Conservation (phyloP, 2,797 vertebrate genomes). For the Thaleichthys pacificus region DNA sequence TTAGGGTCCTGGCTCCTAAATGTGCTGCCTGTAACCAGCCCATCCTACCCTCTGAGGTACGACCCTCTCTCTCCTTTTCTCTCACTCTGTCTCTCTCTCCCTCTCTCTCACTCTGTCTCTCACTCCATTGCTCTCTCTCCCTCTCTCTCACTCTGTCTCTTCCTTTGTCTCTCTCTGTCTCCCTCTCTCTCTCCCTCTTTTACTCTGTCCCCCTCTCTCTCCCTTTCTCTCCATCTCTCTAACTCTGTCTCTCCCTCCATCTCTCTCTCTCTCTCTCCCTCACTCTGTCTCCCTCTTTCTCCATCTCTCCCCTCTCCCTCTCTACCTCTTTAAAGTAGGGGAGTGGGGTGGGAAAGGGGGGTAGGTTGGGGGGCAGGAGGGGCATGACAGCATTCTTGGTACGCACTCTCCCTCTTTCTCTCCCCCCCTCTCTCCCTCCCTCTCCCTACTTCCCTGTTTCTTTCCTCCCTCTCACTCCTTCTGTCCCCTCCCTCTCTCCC, state of each 20-base stretch:
- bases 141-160: no score
- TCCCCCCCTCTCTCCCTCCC: conserved; percentile 86
- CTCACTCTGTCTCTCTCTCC: background rate
- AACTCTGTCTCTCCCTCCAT: no score
- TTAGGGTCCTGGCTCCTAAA: conserved; percentile 93
- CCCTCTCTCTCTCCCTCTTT: no score
- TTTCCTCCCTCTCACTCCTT: conserved; percentile 57
- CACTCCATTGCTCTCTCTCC: no score
- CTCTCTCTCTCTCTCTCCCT: no score
- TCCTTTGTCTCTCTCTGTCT: no score
- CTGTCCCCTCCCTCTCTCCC: conserved; percentile 82
- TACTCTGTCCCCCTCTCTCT: no score
- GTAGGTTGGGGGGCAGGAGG: background rate
- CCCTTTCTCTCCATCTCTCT: no score
- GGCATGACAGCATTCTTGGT: background rate
- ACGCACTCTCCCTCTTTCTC: background rate
- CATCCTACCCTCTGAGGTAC: conserved; percentile 93
- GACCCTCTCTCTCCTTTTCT: conserved; percentile 23
- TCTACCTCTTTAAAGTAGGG: background rate
- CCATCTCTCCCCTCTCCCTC: no score
- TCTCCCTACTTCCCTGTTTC: conserved; percentile 81
- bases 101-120: no score
- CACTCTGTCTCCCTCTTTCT: no score
- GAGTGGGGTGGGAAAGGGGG: background rate
- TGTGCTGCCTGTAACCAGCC: conserved; percentile 91